These are phyloP conservation scores for Scaptomyza pallida DNA, from an alignment of 1,140 invertebrate genomes.

Conservation along the genomic window DNA sequence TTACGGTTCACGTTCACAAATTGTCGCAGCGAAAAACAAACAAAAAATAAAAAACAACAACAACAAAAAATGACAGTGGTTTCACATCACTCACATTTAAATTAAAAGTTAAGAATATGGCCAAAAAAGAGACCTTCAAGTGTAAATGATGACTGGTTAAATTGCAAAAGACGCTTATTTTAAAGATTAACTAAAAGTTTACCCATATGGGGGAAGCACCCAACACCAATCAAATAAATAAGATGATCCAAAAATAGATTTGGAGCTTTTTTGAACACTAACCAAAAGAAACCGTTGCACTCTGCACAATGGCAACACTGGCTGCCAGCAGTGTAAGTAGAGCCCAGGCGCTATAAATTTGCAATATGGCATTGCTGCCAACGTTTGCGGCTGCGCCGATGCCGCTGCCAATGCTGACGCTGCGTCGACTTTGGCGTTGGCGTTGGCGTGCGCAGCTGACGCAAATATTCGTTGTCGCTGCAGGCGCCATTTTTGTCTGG, in stretches of 20 bases:
- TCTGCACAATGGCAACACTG: constrained; percentile 67
- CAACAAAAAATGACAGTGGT: constrained; percentile 74
- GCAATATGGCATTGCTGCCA: constrained; percentile 58
- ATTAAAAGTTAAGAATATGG: constrained; percentile 9
- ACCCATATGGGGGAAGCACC: not conserved
- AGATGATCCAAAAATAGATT: not conserved
- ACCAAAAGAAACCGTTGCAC: constrained; percentile 71
- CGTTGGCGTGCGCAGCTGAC: constrained; percentile 59
- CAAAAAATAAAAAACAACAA: constrained; percentile 44
- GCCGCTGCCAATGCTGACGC: constrained; percentile 35
- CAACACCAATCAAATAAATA: not conserved
- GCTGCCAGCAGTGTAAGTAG: constrained; percentile 57
- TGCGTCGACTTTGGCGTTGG: constrained; percentile 48
- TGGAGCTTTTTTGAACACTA: constrained; percentile 24
- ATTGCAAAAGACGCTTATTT: not conserved
- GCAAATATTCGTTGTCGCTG: constrained; percentile 49
- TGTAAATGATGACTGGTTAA: constrained; percentile 18
- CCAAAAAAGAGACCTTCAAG: constrained; percentile 14
- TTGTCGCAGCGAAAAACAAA: constrained; percentile 57
- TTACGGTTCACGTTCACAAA: constrained; percentile 49
- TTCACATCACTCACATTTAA: constrained; percentile 31
- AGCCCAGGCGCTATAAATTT: constrained; percentile 61
- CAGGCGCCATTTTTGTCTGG: constrained; percentile 65
- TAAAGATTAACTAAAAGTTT: not conserved
- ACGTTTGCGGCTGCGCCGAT: constrained; percentile 28